Conservation (phyloP, 2,888 invertebrate species). For the Neria commutata region DNA sequence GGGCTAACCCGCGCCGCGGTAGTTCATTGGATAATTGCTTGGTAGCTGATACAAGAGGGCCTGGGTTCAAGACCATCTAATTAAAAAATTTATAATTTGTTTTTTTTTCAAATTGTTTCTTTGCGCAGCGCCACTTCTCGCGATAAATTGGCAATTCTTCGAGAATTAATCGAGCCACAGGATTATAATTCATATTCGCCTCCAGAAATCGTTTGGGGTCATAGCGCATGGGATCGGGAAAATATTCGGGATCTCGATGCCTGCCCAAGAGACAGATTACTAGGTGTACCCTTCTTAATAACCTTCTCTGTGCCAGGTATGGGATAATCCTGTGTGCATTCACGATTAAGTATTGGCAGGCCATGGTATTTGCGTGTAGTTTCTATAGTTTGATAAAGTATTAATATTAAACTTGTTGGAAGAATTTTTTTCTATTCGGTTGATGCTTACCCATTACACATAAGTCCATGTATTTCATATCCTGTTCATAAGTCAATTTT, state of each 20-base stretch:
- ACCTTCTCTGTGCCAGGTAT: conserved; percentile 52
- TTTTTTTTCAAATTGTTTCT: no score
- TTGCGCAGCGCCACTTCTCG: no score
- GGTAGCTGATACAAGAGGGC: no score
- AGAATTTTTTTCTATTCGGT: neutral
- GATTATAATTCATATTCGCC: conserved; percentile 46
- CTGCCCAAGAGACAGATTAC: conserved; percentile 60
- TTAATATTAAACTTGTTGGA: neutral
- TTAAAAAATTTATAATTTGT: no score
- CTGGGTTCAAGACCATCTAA: no score
- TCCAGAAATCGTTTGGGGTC: conserved; percentile 62
- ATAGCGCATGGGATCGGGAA: conserved; percentile 61
- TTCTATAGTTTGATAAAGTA: no score
- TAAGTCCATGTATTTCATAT: conserved; percentile 62
- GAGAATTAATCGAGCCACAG: no score
- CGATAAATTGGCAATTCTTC: no score
- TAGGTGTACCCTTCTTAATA: conserved; percentile 55
- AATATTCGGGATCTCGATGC: conserved; percentile 61
- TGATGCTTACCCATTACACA: conserved; percentile 56
- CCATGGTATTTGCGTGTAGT: conserved; percentile 62
- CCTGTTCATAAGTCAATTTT: conserved; percentile 60
- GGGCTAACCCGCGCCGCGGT: no score
- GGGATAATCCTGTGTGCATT: conserved; percentile 56
- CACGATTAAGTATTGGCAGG: conserved; percentile 58
- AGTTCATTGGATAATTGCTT: no score